These are phyloP conservation scores for Aegithalos caudatus DNA, from an alignment of 2,113 vertebrate species.

Conservation along the genomic window DNA sequence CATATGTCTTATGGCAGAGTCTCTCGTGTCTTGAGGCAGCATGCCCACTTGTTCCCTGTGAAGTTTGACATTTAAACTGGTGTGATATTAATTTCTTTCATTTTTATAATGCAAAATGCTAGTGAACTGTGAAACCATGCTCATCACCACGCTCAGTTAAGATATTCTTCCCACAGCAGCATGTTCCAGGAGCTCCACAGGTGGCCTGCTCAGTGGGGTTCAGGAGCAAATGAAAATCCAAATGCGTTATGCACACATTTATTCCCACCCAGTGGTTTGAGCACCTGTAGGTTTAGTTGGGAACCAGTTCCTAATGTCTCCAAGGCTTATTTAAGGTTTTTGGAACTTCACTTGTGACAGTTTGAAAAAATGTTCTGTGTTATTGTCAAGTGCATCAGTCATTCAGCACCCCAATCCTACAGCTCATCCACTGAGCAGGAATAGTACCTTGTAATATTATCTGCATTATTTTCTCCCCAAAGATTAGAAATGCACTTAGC, in stretches of 20 bases:
- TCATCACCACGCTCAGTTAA: not conserved
- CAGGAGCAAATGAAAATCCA: not conserved
- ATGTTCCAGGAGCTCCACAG: not conserved
- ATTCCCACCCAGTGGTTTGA: not conserved
- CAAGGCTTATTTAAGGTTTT: not conserved
- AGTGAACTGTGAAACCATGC: not conserved
- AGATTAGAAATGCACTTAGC: not conserved
- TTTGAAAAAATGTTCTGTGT: not conserved
- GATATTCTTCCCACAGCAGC: not conserved
- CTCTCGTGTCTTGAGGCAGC: not conserved
- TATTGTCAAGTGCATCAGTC: not conserved
- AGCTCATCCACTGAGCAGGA: not conserved
- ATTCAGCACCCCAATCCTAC: not conserved
- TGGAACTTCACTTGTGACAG: not conserved
- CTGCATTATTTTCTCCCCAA: not conserved
- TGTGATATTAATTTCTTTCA: not conserved
- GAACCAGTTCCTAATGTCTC: not conserved
- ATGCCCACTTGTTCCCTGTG: not conserved
- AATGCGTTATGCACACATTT: not conserved
- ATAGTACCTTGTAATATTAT: not conserved
- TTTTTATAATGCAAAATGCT: not conserved
- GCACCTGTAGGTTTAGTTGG: not conserved
- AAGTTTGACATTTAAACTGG: not conserved
- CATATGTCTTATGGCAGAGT: not conserved
- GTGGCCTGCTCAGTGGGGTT: accelerated